Conservation (phyloP, 1,140 invertebrate genomes). For the Dreissena rostriformis region DNA sequence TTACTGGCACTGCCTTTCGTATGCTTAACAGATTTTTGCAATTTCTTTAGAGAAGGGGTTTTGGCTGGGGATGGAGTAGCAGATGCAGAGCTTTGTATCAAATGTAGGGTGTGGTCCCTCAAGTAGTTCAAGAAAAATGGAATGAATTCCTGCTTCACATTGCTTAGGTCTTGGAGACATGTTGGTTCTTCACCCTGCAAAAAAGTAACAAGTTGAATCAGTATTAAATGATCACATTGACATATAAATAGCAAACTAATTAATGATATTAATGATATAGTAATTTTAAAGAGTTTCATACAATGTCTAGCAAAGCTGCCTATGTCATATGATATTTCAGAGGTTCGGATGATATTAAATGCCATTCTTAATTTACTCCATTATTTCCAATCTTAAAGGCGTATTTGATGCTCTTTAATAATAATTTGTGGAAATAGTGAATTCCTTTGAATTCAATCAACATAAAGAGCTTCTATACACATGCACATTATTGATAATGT, state of each 20-base stretch:
- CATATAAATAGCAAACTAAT: background rate
- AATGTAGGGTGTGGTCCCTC: conserved; percentile 51
- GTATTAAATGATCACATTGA: background rate
- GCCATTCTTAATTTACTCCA: too few species aligned
- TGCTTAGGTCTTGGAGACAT: conserved; percentile 29
- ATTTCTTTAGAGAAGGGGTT: conserved; percentile 51
- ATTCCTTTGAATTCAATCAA: too few species aligned
- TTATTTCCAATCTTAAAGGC: too few species aligned
- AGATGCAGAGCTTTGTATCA: conserved; percentile 45
- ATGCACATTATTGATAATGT: too few species aligned
- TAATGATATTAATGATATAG: background rate
- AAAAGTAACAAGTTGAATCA: background rate
- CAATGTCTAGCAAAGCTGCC: too few species aligned
- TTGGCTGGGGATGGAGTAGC: conserved; percentile 55
- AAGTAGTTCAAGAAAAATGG: conserved; percentile 54
- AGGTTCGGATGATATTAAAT: too few species aligned
- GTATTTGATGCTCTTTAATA: too few species aligned
- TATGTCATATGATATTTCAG: too few species aligned
- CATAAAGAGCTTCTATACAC: too few species aligned
- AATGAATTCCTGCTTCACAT: conserved; percentile 48
- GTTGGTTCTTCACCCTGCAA: conserved; percentile 13
- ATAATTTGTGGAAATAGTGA: too few species aligned
- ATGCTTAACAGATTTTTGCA: conserved; percentile 39
- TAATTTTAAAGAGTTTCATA: too few species aligned
- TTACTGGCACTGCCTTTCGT: conserved; percentile 18